Evolutionary conservation across 1,140 invertebrate genomes (phyloP), one percentile per base, ranked within the genome.

Genomic region (Centruroides sculpturatus): DNA sequence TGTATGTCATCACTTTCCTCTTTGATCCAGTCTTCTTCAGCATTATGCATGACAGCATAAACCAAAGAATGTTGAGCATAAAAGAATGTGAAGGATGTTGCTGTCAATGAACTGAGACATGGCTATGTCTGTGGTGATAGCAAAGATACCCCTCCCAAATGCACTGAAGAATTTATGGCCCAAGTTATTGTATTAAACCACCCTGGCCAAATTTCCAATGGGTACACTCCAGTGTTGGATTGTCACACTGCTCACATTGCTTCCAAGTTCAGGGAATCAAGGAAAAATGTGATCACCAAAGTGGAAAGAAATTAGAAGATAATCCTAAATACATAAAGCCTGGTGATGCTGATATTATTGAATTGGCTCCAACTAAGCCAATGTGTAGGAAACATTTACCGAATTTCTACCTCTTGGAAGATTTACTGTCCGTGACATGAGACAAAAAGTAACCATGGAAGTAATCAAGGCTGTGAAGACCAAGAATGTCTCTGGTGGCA

Each of bases 21-120:
- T 23, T 23, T 23, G 23, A 23, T 23, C 1, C 23, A 23, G 23
- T 23, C 23, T 23, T 0, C 23, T 23, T 23, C 23, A 23, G 23
- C 23, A 23, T 23, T 23, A 2, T 23, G 23, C 23, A 23, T 23
- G 23, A 23, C 23, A 23, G 23, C 23, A 23, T 23, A 23, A 2
- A 23, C 23, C 23, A 23, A 23, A 23, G 23, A 99, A 95, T 66
- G 96, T 98, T n/a, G n/a, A n/a, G n/a, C n/a, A n/a, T n/a, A n/a
- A n/a, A n/a, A n/a, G n/a, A 99, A 95, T 66, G 96, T 98, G 5
- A 99, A 99, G 83, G 98, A 98, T 82, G 91, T 99, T 6, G 94
- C 94, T 6, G 92, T 98, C 47, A 98, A 99, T 78, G 95, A 98
- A 74, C 79, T 98, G 74, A 84, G 92, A 72, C 86, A 95, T 78